phyloP scores from a whole-genome alignment of 2,797 vertebrate species.

The Diplodus puntazzo region DNA sequence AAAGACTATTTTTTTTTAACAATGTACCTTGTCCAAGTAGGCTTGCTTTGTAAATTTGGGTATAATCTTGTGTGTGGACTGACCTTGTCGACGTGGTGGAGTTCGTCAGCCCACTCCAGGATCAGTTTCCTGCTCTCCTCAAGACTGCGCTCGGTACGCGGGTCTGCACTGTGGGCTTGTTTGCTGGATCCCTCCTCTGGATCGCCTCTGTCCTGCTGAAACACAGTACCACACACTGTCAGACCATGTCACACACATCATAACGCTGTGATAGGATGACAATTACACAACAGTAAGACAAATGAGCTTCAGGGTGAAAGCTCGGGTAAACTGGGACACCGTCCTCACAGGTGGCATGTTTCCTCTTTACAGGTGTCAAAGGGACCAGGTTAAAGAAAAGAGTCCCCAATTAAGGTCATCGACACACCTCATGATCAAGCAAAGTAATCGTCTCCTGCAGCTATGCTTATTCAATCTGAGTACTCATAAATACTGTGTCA shows the following conservation, averaged over 20 bases:
- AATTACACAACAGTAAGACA: not conserved
- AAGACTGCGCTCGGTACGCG: slow-evolving; percentile 71
- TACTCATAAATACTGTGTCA: not conserved
- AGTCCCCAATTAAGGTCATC: not conserved
- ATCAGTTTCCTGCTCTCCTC: slow-evolving; percentile 86
- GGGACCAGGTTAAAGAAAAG: not conserved
- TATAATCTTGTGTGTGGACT: not conserved
- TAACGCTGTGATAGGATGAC: not conserved
- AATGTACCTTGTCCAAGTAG: fast-evolving
- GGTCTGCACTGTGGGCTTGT: slow-evolving; percentile 40
- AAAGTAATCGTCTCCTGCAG: not conserved
- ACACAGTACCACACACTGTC: slow-evolving; percentile 18
- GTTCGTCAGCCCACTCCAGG: slow-evolving; percentile 84
- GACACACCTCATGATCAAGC: not conserved
- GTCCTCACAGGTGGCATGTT: not conserved
- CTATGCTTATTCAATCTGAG: slow-evolving; percentile 27
- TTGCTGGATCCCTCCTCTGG: slow-evolving; percentile 45
- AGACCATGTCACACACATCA: not conserved
- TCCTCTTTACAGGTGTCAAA: not conserved
- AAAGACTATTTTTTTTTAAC: not conserved
- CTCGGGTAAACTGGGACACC: not conserved
- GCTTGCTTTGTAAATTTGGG: too few species aligned
- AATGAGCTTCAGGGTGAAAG: not conserved
- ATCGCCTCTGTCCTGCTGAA: slow-evolving; percentile 30
- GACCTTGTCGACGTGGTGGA: slow-evolving; percentile 80